phyloP scores from a whole-genome alignment of 2,888 invertebrate species.

The Ametastegia equiseti region DNA sequence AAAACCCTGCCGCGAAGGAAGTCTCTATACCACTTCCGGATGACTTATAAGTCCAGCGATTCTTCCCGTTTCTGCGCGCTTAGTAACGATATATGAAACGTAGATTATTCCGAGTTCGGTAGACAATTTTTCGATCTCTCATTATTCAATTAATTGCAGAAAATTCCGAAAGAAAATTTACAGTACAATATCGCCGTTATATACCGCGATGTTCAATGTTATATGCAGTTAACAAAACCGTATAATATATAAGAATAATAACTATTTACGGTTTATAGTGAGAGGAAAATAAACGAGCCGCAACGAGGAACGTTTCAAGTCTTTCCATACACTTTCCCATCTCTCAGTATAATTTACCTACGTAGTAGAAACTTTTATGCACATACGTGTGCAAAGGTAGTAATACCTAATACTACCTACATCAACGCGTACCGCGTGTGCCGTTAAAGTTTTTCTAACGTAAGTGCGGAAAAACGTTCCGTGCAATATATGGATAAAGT shows the following conservation, averaged over 20 bases:
- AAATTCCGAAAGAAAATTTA: too few relatives aligned
- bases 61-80: too few relatives aligned
- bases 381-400: neutral
- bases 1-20: neutral
- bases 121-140: too few relatives aligned
- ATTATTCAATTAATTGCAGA: too few relatives aligned
- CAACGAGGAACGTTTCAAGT: neutral
- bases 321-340: neutral
- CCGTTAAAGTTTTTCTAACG: neutral
- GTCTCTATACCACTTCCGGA: neutral
- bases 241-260: neutral
- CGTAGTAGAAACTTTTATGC: neutral
- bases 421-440: neutral
- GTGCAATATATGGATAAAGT: neutral
- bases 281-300: constrained; percentile 8
- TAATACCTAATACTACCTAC: too few relatives aligned
- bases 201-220: neutral
- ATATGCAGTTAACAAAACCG: neutral
- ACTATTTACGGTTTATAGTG: neutral
- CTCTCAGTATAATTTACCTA: neutral
- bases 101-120: too few relatives aligned
- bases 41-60: neutral
- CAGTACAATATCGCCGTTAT: too few relatives aligned
- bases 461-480: neutral
- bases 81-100: too few relatives aligned